phyloP scores from a whole-genome alignment of 1,140 invertebrate species.

The Mercenaria mercenaria region DNA sequence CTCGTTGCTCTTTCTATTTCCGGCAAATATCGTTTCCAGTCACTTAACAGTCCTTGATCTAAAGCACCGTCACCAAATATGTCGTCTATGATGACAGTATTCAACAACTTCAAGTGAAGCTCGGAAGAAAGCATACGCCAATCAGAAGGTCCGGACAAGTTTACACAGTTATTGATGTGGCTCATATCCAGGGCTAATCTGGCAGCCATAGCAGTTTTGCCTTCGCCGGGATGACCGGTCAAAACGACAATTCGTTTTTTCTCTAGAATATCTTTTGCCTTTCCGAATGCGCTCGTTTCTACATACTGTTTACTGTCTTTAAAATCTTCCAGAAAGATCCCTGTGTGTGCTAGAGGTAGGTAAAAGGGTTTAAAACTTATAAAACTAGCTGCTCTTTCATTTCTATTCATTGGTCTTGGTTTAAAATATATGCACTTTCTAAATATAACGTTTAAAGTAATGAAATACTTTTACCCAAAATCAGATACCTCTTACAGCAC shows the following conservation, averaged over 20 bases:
- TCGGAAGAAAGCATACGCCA: constrained; percentile 45
- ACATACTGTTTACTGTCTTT: not conserved
- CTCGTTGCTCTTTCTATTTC: constrained; percentile 25
- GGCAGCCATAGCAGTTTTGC: constrained; percentile 10
- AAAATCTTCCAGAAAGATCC: not conserved
- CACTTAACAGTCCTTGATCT: not conserved
- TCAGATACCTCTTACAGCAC: no score
- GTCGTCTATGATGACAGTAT: constrained; percentile 46
- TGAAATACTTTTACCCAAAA: no score
- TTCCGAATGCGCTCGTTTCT: not conserved
- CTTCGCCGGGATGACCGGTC: constrained; percentile 18
- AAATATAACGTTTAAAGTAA: no score
- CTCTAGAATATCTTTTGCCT: not conserved
- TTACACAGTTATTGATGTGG: not conserved
- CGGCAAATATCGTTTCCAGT: constrained; percentile 3
- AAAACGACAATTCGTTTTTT: not conserved
- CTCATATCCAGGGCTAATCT: not conserved
- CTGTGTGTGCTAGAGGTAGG: no score
- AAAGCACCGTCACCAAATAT: constrained; percentile 40
- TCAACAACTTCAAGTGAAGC: not conserved
- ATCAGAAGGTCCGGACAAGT: not conserved
- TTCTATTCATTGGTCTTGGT: no score
- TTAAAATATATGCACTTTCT: no score
- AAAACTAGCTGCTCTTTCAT: no score
- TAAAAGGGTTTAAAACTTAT: no score